These are phyloP conservation scores for Drosophila sulfurigaster DNA, from an alignment of 1,140 invertebrate species.

Conservation along the genomic window DNA sequence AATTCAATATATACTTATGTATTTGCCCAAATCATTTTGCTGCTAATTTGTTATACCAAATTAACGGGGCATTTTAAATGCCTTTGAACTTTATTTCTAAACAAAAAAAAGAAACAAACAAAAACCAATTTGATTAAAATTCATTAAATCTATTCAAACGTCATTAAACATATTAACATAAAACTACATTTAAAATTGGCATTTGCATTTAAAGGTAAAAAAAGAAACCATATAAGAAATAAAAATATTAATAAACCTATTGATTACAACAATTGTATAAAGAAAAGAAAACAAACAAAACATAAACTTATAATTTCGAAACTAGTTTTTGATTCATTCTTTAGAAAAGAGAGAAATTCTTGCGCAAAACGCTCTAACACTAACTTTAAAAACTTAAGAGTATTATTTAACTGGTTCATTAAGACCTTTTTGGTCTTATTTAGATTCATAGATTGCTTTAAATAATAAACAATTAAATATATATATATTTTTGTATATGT, in stretches of 20 bases:
- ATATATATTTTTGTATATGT: conserved; percentile 59
- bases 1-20: neutral
- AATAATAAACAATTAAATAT: conserved; percentile 67
- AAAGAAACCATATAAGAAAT: conserved; percentile 1
- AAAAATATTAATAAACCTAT: conserved; percentile 39
- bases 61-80: conserved; percentile 70
- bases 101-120: conserved; percentile 3
- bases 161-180: conserved; percentile 33
- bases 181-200: conserved; percentile 55
- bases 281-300: conserved; percentile 15
- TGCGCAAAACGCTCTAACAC: conserved; percentile 55
- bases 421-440: conserved; percentile 63
- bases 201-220: conserved; percentile 44
- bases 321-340: conserved; percentile 52
- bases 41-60: conserved; percentile 73
- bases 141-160: conserved; percentile 22
- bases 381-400: conserved; percentile 58
- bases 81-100: conserved; percentile 50
- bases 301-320: conserved; percentile 49
- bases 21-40: conserved; percentile 14
- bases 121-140: conserved; percentile 31
- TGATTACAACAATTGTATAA: conserved; percentile 63
- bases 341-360: conserved; percentile 32
- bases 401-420: conserved; percentile 61
- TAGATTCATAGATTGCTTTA: conserved; percentile 67